Evolutionary conservation across 2,888 invertebrate genomes (phyloP).

Genomic region (Pseudanteris insignis): DNA sequence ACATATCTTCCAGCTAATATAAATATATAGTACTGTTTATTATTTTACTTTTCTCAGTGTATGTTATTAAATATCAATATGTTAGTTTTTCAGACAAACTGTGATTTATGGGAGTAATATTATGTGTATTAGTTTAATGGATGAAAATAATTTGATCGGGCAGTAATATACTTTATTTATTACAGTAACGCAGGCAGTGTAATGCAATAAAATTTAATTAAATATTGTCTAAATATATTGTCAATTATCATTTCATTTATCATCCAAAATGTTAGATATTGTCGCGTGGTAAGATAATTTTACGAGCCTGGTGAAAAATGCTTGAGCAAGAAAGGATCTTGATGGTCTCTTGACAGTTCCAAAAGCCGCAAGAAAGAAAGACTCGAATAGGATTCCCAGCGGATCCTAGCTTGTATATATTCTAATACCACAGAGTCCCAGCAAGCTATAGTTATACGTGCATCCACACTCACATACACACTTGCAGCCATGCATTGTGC

Average conservation of each 20-base stretch:
- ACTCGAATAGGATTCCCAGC: constrained; percentile 30
- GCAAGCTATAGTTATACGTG: constrained; percentile 19
- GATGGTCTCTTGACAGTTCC: constrained; percentile 38
- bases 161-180: no score
- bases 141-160: no score
- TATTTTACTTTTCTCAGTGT: no score
- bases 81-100: no score
- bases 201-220: no score
- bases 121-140: no score
- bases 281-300: constrained; percentile 17
- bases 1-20: no score
- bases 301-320: constrained; percentile 13
- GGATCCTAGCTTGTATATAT: constrained; percentile 33
- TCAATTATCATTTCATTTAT: not conserved
- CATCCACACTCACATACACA: constrained; percentile 8
- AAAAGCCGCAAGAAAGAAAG: constrained; percentile 34
- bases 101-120: no score
- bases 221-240: no score
- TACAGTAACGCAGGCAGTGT: no score
- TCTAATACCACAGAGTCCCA: constrained; percentile 25
- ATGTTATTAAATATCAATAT: no score
- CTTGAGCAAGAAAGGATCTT: constrained; percentile 27
- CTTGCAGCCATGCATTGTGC: constrained; percentile 27
- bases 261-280: constrained; percentile 2
- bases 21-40: no score